These are phyloP conservation scores for Automeris io DNA, from an alignment of 2,888 invertebrate genomes.

Conservation along the genomic window DNA sequence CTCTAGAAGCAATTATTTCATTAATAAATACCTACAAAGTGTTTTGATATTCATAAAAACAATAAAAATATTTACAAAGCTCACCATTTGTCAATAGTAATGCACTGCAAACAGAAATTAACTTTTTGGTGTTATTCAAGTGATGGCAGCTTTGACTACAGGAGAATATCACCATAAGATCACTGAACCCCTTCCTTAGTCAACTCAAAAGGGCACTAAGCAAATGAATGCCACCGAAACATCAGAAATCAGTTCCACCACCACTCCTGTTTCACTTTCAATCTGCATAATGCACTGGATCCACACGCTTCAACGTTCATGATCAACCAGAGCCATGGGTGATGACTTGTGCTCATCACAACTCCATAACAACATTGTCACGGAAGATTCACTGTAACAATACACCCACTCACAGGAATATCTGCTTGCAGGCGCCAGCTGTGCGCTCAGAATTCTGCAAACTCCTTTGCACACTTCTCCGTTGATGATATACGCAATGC, in stretches of 20 bases:
- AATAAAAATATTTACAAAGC: conserved; percentile 50
- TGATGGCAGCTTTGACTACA: conserved; percentile 10
- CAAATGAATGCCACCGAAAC: conserved; percentile 71
- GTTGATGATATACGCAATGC: conserved; percentile 98
- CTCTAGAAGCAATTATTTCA: conserved; percentile 44
- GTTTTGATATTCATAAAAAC: conserved; percentile 42
- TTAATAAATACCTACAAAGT: conserved; percentile 27
- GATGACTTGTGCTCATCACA: conserved; percentile 44
- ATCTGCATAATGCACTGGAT: conserved; percentile 43
- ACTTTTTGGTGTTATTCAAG: conserved; percentile 21
- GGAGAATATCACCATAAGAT: conserved; percentile 15
- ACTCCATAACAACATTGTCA: conserved; percentile 53
- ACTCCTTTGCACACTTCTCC: conserved; percentile 99
- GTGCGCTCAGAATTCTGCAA: conserved; percentile 94
- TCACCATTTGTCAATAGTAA: conserved; percentile 49
- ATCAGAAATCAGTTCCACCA: conserved; percentile 64
- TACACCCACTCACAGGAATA: conserved; percentile 59
- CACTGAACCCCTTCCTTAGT: conserved; percentile 36
- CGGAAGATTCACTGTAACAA: conserved; percentile 67
- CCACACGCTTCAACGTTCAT: conserved; percentile 58
- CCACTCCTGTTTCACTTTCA: conserved; percentile 50
- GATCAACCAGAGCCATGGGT: conserved; percentile 48
- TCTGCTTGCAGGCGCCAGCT: conserved; percentile 54
- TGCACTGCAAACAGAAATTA: conserved; percentile 37
- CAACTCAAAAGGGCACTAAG: conserved; percentile 68